Conservation (phyloP, 2,888 invertebrate species). For the Horisme vitalbata region DNA sequence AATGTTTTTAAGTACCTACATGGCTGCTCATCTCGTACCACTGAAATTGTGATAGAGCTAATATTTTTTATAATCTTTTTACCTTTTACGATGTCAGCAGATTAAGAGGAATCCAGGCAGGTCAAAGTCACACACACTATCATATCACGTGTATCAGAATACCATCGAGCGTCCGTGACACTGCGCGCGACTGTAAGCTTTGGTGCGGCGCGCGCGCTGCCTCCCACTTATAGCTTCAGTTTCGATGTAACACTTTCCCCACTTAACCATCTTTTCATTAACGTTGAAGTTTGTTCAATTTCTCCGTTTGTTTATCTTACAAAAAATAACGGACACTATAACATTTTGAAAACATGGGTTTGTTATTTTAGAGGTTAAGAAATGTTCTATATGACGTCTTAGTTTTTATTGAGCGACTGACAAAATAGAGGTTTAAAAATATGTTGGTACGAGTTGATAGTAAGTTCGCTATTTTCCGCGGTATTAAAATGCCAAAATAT, state of each 20-base stretch:
- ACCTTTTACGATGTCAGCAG: constrained; percentile 31
- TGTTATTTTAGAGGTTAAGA: too few species aligned
- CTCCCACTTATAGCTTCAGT: constrained; percentile 76
- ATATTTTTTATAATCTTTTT: constrained; percentile 8
- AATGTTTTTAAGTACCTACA: too few species aligned
- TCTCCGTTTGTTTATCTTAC: constrained; percentile 43
- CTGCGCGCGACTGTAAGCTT: constrained; percentile 54
- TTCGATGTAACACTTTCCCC: constrained; percentile 73
- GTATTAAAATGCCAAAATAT: too few species aligned
- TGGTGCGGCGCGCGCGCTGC: constrained; percentile 55
- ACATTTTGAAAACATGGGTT: too few species aligned
- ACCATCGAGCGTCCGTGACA: constrained; percentile 48
- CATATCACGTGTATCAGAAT: constrained; percentile 23
- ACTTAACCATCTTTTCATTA: constrained; percentile 55
- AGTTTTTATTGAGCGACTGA: too few species aligned
- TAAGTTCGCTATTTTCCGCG: too few species aligned
- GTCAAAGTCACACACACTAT: constrained; percentile 42
- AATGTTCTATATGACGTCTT: too few species aligned
- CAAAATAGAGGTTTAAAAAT: too few species aligned
- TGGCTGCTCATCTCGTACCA: too few species aligned
- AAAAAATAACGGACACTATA: constrained; percentile 3
- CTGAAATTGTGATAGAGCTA: too few species aligned
- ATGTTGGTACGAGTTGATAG: too few species aligned
- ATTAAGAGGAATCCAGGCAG: constrained; percentile 21
- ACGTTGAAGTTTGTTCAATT: constrained; percentile 40